Percentiles rank a stretch among this genome's conserved stretches.
These are phyloP conservation scores for Hippocampus mohnikei DNA, from an alignment of 2,113 vertebrate species.

Conservation along the genomic window DNA sequence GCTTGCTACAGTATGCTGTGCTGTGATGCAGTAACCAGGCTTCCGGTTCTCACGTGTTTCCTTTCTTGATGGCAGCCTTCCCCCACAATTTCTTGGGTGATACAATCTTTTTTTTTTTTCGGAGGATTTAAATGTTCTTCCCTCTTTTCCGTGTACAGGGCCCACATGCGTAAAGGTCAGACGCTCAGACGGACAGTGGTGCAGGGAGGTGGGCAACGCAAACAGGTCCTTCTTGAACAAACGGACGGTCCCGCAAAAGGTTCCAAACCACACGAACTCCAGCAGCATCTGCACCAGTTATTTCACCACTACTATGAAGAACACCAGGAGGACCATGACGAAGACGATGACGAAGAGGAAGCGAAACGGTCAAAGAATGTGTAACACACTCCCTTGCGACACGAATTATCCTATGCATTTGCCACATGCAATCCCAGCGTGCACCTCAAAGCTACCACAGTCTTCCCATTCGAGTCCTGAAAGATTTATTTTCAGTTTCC, in stretches of 20 bases:
- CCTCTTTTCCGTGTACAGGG: slow-evolving; percentile 61
- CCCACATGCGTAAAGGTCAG: slow-evolving; percentile 80
- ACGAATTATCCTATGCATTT: slow-evolving; percentile 69
- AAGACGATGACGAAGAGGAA: slow-evolving; percentile 18
- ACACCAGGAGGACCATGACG: slow-evolving; percentile 35
- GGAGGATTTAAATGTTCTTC: background rate
- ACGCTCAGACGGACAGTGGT: slow-evolving; percentile 80
- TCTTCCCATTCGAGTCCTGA: slow-evolving; percentile 65
- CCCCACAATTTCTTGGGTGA: background rate
- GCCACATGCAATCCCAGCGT: slow-evolving; percentile 68
- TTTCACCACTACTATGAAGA: slow-evolving; percentile 79
- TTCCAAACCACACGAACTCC: slow-evolving; percentile 72
- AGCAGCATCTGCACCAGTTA: slow-evolving; percentile 84
- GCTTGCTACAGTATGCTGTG: background rate
- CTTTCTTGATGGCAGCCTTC: background rate
- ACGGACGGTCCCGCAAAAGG: slow-evolving; percentile 74
- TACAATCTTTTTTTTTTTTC: background rate
- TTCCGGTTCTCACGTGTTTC: background rate
- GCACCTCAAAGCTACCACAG: slow-evolving; percentile 66
- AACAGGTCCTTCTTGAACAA: slow-evolving; percentile 74
- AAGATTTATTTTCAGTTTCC: slow-evolving; percentile 41
- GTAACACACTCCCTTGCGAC: slow-evolving; percentile 34
- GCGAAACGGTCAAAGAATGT: slow-evolving; percentile 46
- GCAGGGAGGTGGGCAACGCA: slow-evolving; percentile 76
- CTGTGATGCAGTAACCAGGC: background rate